These are phyloP conservation scores for Martes martes DNA, from an alignment of 2,113 vertebrate genomes.

Conservation along the genomic window DNA sequence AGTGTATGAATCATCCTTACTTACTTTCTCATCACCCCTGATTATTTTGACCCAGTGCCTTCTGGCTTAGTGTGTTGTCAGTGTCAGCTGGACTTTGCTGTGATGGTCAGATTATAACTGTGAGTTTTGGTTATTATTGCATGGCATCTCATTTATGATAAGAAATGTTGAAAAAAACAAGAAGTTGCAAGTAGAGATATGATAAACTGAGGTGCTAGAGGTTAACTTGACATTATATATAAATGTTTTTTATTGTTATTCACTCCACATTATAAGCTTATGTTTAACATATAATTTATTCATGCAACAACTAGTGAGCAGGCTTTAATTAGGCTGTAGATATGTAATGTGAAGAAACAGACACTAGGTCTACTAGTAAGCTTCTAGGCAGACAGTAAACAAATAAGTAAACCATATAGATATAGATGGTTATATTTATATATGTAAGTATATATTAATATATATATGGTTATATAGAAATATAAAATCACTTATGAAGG, in stretches of 20 bases:
- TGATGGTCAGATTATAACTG: background rate
- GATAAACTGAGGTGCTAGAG: background rate
- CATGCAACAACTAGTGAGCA: background rate
- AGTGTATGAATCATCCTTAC: background rate
- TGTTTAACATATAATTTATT: background rate
- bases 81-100: background rate
- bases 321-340: background rate
- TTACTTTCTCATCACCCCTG: background rate
- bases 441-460: no score
- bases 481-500: background rate
- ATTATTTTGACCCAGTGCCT: background rate
- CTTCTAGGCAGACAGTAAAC: background rate
- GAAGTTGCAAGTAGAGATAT: background rate
- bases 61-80: background rate
- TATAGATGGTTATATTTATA: no score
- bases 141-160: background rate
- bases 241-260: background rate
- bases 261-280: background rate
- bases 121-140: background rate
- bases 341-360: background rate
- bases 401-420: background rate
- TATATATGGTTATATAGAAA: background rate
- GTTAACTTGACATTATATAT: background rate
- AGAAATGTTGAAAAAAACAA: conserved; percentile 8
- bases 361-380: background rate